Evolutionary conservation across 2,113 vertebrate species (phyloP).

Genomic region (Thymallus thymallus): DNA sequence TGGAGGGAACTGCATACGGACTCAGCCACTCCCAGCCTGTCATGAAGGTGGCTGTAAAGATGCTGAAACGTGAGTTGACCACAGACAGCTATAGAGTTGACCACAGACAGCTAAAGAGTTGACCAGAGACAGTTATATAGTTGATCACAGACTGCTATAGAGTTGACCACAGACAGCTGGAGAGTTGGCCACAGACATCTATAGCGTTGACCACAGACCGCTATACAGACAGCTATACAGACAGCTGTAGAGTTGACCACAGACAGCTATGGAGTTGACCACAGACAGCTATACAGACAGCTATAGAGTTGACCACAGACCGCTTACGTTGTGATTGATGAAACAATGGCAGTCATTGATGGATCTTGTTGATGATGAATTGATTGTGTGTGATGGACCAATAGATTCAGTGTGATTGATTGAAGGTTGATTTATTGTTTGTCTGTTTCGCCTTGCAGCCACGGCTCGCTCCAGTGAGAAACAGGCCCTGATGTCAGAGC

Average conservation of each 20-base stretch:
- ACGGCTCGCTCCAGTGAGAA: slow-evolving; percentile 98
- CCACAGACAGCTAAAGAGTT: neutral
- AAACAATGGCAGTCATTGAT: neutral
- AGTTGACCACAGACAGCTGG: too few relatives aligned
- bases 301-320: neutral
- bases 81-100: too few relatives aligned
- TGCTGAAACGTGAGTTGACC: slow-evolving; percentile 92
- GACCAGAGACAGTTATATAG: neutral
- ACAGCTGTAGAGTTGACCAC: too few relatives aligned
- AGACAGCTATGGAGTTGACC: too few relatives aligned
- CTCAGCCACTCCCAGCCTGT: slow-evolving; percentile 93
- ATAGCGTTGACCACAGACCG: too few relatives aligned
- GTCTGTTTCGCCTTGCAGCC: slow-evolving; percentile 68
- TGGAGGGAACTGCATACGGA: slow-evolving; percentile 95
- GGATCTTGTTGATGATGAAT: neutral
- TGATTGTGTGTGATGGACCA: neutral
- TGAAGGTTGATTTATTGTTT: neutral
- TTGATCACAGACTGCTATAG: too few relatives aligned
- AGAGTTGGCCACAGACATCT: too few relatives aligned
- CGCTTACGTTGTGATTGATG: neutral
- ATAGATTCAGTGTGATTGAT: neutral
- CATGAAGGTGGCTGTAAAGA: slow-evolving; percentile 99
- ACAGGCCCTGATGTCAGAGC: slow-evolving; percentile 97
- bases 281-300: too few relatives aligned
- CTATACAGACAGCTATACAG: too few relatives aligned